Base-by-base conservation (phyloP, 2,113 vertebrate genomes). In the Tonatia bakeri region DNA sequence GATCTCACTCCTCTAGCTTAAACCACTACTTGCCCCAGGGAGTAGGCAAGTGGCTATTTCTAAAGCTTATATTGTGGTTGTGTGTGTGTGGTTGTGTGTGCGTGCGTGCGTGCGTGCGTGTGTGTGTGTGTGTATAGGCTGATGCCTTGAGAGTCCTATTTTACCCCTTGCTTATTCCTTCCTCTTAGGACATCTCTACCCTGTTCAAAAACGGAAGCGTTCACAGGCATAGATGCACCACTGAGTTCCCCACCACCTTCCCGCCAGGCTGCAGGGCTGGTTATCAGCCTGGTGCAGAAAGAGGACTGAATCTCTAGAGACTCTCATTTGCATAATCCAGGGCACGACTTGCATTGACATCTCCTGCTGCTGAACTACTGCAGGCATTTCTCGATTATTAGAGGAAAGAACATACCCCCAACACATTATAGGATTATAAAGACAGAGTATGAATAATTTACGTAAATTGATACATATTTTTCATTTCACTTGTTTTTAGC, bases 401-500 rank as follows among this genome's bases (percentile, higher is more conserved):
- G 96, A 97, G 97, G 94, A 92, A 97, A 97, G 95, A 96, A 87
- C 38, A 94, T 54, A 90, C 80, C 97, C 95, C 54, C 36, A 94
- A 97, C 97, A 98, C 94, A 95, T 96, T 96, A 95, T 96, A 97
- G 88, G 97, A 98, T 98, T 98, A 98, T 97, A 98, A 98, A 98
- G 98, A 98, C 96, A 97, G 93, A 98, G 94, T 97, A 99, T 98
- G 98, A 98, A 98, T 98, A 98, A 98, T 94, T 81, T 59, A 84
- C 90, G 97, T 97, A 98, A 97, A 98, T 98, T 96, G 92, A 98
- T 97, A 98, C 85, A 96, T 94, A 87, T 94, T 98, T 98, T 97
- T 86, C 90, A 77, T 76, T 94, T 61, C 26, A 69, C 80, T 87
- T 93, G 45, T 38, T 94, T 98, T 98, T 98, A 98, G 98, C 98